These are phyloP conservation scores for Stegostoma tigrinum DNA, from an alignment of 2,113 vertebrate genomes.

Conservation along the genomic window DNA sequence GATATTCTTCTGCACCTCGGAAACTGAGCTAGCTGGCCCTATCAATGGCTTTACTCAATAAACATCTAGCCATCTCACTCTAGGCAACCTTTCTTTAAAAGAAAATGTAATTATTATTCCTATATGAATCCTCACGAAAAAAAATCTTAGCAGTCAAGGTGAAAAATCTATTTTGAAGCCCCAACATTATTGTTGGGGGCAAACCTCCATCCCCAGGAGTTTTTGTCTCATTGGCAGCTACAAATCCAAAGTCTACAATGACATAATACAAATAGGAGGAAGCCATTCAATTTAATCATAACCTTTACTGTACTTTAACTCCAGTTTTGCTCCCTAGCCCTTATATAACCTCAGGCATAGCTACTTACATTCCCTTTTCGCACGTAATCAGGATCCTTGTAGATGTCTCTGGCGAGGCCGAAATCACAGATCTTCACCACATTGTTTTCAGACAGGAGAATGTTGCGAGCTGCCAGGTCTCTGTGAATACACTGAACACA, in stretches of 20 bases:
- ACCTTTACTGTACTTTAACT: background rate
- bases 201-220: background rate
- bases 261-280: background rate
- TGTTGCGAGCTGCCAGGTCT: constrained; percentile 95
- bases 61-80: background rate
- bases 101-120: background rate
- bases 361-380: constrained; percentile 89
- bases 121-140: background rate
- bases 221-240: background rate
- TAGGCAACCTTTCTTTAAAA: background rate
- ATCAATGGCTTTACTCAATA: background rate
- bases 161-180: background rate
- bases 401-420: constrained; percentile 92
- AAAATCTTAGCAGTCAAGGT: background rate
- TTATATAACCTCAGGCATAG: background rate
- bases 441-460: constrained; percentile 88
- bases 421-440: constrained; percentile 99
- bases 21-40: too few relatives aligned
- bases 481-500: constrained; percentile 80
- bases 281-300: background rate
- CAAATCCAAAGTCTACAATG: background rate
- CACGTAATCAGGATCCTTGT: constrained; percentile 97
- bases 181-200: background rate
- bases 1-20: too few relatives aligned
- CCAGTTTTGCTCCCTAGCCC: background rate